Conservation (phyloP, 2,797 vertebrate genomes). For the Macropus fuliginosus region DNA sequence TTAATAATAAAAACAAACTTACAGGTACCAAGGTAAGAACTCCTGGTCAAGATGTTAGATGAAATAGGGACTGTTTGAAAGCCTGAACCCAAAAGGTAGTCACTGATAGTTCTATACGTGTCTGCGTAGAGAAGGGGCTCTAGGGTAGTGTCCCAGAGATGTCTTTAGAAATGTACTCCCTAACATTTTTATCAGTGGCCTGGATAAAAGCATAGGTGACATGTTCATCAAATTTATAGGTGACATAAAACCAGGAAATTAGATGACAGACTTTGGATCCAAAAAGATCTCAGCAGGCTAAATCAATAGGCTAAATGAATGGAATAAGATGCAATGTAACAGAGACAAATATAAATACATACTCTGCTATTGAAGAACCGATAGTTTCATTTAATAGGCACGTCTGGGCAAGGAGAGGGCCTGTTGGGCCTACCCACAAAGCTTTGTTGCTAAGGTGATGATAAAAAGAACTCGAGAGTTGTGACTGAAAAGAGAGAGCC, state of each 20-base stretch:
- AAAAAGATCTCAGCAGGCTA: background rate
- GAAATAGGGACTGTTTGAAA: background rate
- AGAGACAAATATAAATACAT: background rate
- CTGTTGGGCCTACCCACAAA: background rate
- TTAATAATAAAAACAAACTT: background rate
- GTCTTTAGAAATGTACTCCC: background rate
- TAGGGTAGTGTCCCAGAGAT: background rate
- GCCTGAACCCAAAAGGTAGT: background rate
- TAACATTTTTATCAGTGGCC: background rate
- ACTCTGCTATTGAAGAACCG: background rate
- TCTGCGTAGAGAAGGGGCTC: background rate
- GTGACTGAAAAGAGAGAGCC: background rate
- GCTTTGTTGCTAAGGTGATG: background rate
- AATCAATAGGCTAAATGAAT: background rate
- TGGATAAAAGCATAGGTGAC: background rate
- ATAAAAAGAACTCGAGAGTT: background rate
- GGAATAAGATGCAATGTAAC: background rate
- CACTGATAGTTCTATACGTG: background rate
- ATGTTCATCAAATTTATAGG: background rate
- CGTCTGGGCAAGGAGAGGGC: background rate
- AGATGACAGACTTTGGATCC: background rate
- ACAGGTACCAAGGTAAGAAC: background rate
- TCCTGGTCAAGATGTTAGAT: background rate
- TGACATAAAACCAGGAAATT: background rate
- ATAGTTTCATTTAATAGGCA: background rate